A percentile compares a stretch with the other conserved stretches of the same genome.
Conservation (phyloP, 2,113 vertebrate species). For the Amphiprion ocellaris region DNA sequence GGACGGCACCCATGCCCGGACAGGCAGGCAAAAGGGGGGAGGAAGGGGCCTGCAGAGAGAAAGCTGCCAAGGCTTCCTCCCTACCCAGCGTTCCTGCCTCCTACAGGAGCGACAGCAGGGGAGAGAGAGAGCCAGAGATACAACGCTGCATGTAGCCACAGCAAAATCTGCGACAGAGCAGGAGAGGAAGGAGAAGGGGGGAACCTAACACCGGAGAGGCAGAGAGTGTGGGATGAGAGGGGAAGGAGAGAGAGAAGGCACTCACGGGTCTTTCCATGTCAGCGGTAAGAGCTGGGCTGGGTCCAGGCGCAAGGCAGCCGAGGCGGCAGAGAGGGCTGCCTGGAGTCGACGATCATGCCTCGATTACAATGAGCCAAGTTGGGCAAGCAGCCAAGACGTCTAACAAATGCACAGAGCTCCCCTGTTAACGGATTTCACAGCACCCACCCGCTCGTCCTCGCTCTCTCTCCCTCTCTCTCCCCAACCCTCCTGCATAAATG, state of each 20-base stretch:
- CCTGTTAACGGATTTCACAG: slow-evolving; percentile 83
- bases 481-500: slow-evolving; percentile 63
- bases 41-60: slow-evolving; percentile 52
- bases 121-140: slow-evolving; percentile 48
- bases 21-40: slow-evolving; percentile 48
- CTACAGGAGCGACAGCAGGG: slow-evolving; percentile 60
- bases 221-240: slow-evolving; percentile 46
- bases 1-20: slow-evolving; percentile 61
- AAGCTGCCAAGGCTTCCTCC: slow-evolving; percentile 67
- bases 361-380: slow-evolving; percentile 93
- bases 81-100: slow-evolving; percentile 60
- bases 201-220: slow-evolving; percentile 57
- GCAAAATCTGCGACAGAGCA: slow-evolving; percentile 72
- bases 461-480: slow-evolving; percentile 55
- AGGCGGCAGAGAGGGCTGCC: slow-evolving; percentile 87
- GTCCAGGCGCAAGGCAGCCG: slow-evolving; percentile 90
- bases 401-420: slow-evolving; percentile 81
- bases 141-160: slow-evolving; percentile 57
- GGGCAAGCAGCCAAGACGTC: slow-evolving; percentile 84
- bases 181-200: neutral
- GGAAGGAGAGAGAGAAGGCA: slow-evolving; percentile 72
- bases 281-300: slow-evolving; percentile 82
- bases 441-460: slow-evolving; percentile 71
- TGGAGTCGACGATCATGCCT: slow-evolving; percentile 95
- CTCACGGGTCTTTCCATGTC: slow-evolving; percentile 94